Evolutionary conservation across 2,113 vertebrate species (phyloP).

Genomic region (Alligator mississippiensis): DNA sequence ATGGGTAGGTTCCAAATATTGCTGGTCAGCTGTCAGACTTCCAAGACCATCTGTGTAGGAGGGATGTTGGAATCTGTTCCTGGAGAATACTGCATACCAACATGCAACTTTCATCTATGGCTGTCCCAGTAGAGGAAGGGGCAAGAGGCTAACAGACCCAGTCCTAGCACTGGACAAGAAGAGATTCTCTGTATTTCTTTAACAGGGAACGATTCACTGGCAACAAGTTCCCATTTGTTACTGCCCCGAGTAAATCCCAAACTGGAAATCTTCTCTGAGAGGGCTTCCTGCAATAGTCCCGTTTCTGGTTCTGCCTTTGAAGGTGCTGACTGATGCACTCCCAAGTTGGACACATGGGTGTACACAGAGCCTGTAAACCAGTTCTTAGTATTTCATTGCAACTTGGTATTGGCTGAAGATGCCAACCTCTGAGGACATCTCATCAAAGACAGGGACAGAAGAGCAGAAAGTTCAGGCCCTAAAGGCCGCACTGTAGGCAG

Average conservation of each 20-base stretch:
- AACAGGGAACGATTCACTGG: neutral
- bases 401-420: neutral
- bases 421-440: neutral
- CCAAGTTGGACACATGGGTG: neutral
- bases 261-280: neutral
- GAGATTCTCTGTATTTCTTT: neutral
- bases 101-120: accelerated
- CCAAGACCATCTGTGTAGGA: neutral
- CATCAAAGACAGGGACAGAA: neutral
- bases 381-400: neutral
- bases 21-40: neutral
- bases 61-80: neutral
- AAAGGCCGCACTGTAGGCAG: neutral
- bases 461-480: neutral
- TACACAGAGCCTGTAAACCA: neutral
- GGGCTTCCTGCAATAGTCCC: neutral
- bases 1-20: neutral
- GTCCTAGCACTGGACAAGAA: neutral
- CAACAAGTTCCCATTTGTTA: neutral
- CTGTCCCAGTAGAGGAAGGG: neutral
- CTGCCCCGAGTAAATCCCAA: accelerated
- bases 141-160: conserved; percentile 13
- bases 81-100: neutral
- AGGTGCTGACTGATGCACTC: too few species aligned
- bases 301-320: neutral